These are phyloP conservation scores for Macaria notata DNA, from an alignment of 2,888 invertebrate genomes.

Conservation along the genomic window DNA sequence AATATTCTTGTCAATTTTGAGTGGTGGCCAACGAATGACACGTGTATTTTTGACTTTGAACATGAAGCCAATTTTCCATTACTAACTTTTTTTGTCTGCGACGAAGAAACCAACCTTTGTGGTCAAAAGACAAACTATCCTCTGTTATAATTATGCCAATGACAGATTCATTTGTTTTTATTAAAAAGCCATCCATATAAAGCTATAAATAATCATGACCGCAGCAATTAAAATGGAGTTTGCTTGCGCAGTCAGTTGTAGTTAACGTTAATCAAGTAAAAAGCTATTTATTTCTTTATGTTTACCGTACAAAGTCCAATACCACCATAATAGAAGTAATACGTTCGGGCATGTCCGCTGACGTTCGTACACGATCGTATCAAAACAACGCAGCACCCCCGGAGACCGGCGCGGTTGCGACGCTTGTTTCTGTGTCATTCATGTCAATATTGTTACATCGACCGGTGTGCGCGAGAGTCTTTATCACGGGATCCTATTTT, in stretches of 20 bases:
- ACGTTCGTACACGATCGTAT: conserved; percentile 59
- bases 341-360: conserved; percentile 61
- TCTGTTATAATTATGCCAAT: too few species aligned
- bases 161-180: not conserved
- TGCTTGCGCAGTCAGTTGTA: not conserved
- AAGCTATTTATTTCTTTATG: conserved; percentile 36
- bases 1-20: conserved; percentile 21
- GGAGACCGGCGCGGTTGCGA: conserved; percentile 20
- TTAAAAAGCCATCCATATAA: not conserved
- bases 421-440: conserved; percentile 40
- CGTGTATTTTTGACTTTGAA: not conserved
- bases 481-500: conserved; percentile 12
- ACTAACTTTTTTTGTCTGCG: too few species aligned
- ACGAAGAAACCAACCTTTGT: too few species aligned
- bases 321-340: conserved; percentile 44
- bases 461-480: conserved; percentile 52
- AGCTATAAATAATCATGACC: conserved; percentile 10
- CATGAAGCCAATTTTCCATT: too few species aligned
- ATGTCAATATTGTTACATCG: conserved; percentile 60
- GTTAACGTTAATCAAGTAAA: conserved; percentile 29
- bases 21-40: conserved; percentile 1
- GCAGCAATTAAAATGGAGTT: not conserved
- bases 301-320: conserved; percentile 55
- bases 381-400: conserved; percentile 62
- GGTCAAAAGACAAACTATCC: too few species aligned